A percentile compares a stretch with the other conserved stretches of the same genome.
Conservation (phyloP, 2,888 invertebrate species). For the Dioctria rufipes region DNA sequence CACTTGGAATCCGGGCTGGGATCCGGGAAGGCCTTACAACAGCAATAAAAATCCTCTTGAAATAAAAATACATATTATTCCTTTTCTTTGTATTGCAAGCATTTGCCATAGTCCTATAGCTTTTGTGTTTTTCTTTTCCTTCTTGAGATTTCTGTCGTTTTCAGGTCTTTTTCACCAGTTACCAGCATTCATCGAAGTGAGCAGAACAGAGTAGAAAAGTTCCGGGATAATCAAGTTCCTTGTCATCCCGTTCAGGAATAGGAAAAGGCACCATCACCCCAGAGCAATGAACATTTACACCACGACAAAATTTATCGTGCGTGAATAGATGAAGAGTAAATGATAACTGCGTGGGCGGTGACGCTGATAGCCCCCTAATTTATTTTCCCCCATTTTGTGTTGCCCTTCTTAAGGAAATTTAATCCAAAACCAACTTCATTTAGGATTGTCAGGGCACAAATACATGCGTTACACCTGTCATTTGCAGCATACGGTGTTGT, state of each 20-base stretch:
- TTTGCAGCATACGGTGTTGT: conserved; percentile 21
- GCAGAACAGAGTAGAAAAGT: conserved; percentile 34
- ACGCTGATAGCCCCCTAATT: conserved; percentile 51
- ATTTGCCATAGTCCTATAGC: conserved; percentile 2
- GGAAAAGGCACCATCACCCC: conserved; percentile 14
- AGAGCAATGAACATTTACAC: conserved; percentile 11
- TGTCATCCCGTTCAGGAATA: not conserved
- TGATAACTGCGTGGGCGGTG: conserved; percentile 54
- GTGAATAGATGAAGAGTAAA: conserved; percentile 48
- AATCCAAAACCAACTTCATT: conserved; percentile 26
- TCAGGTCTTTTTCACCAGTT: not conserved
- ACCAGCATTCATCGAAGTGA: conserved; percentile 35
- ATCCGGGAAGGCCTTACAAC: conserved; percentile 37
- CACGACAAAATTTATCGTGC: conserved; percentile 53
- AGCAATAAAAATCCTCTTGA: conserved; percentile 52
- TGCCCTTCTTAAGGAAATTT: conserved; percentile 14
- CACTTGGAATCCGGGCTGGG: not conserved
- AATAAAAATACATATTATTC: conserved; percentile 45
- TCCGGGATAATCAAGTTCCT: conserved; percentile 48
- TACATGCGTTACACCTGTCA: conserved; percentile 53
- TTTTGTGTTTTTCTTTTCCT: conserved; percentile 27
- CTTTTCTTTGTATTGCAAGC: conserved; percentile 21
- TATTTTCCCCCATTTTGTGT: conserved; percentile 39
- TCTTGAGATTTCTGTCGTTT: conserved; percentile 40
- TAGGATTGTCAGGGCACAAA: conserved; percentile 1